Evolutionary conservation across 2,888 invertebrate species (phyloP).

Genomic region (Callyntrura guangdongensis): DNA sequence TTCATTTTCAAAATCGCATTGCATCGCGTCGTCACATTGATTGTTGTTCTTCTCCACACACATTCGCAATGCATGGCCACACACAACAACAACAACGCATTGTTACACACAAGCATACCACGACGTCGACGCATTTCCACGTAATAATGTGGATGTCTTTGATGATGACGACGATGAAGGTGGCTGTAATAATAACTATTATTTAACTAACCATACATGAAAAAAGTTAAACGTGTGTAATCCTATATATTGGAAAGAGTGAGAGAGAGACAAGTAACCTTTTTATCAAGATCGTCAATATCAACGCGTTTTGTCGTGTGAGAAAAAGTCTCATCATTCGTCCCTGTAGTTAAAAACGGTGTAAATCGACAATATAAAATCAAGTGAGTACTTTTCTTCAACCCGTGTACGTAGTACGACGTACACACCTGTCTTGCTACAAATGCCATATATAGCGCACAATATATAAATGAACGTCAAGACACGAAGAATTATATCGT

Average conservation of each 20-base stretch:
- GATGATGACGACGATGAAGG: slow-evolving; percentile 59
- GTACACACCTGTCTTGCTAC: neutral
- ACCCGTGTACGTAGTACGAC: no score
- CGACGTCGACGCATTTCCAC: slow-evolving; percentile 65
- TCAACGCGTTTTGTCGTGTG: slow-evolving; percentile 67
- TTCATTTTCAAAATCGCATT: slow-evolving; percentile 23
- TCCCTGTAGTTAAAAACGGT: neutral
- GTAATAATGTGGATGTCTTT: neutral
- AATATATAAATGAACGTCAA: slow-evolving; percentile 27
- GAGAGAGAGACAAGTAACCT: slow-evolving; percentile 57
- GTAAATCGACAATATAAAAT: no score
- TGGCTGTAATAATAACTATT: slow-evolving; percentile 48
- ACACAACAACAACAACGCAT: slow-evolving; percentile 15
- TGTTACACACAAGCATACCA: slow-evolving; percentile 13
- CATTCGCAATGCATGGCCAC: slow-evolving; percentile 50
- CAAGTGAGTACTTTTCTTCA: slow-evolving; percentile 49
- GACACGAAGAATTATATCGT: slow-evolving; percentile 16
- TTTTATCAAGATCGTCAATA: slow-evolving; percentile 70
- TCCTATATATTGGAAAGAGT: neutral
- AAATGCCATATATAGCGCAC: slow-evolving; percentile 12
- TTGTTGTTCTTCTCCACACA: neutral
- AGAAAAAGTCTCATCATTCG: slow-evolving; percentile 75
- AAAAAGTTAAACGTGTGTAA: no score
- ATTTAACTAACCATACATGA: no score
- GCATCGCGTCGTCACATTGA: slow-evolving; percentile 27